These are phyloP conservation scores for Bufotes viridis DNA, from an alignment of 2,797 vertebrate species.

Conservation along the genomic window DNA sequence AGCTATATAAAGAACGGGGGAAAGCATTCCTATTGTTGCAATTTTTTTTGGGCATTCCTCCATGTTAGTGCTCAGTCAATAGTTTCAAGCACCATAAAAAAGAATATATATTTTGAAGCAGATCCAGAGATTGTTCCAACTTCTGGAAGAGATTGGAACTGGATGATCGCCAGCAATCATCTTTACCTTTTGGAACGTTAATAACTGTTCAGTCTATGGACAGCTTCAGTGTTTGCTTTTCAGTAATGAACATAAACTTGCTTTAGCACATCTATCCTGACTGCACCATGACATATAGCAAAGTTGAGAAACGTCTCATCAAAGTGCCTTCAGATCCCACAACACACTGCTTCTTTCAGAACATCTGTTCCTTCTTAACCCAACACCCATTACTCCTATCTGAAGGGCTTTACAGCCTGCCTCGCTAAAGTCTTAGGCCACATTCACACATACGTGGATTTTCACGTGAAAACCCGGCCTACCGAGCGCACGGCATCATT, in stretches of 20 bases:
- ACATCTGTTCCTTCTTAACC: constrained; percentile 29
- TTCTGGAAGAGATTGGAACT: not conserved
- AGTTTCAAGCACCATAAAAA: not conserved
- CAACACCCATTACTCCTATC: constrained; percentile 13
- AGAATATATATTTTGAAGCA: not conserved
- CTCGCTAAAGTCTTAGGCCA: not conserved
- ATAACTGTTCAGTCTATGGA: not conserved
- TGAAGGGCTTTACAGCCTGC: not conserved
- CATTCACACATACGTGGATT: too few species aligned
- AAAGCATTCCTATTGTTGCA: not conserved
- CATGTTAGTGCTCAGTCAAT: not conserved
- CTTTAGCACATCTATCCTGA: not conserved
- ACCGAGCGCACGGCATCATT: too few species aligned
- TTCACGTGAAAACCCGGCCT: too few species aligned
- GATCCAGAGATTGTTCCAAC: not conserved
- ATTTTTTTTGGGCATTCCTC: not conserved
- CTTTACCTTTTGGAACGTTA: not conserved
- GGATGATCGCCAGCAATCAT: not conserved
- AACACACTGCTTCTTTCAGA: not conserved
- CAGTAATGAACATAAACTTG: not conserved
- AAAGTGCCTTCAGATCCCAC: not conserved
- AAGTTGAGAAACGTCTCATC: not conserved
- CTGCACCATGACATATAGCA: not conserved
- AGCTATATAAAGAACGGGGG: not conserved
- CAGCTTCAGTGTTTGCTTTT: not conserved